Conservation (phyloP, 2,113 vertebrate species). For the Cichladusa arquata region DNA sequence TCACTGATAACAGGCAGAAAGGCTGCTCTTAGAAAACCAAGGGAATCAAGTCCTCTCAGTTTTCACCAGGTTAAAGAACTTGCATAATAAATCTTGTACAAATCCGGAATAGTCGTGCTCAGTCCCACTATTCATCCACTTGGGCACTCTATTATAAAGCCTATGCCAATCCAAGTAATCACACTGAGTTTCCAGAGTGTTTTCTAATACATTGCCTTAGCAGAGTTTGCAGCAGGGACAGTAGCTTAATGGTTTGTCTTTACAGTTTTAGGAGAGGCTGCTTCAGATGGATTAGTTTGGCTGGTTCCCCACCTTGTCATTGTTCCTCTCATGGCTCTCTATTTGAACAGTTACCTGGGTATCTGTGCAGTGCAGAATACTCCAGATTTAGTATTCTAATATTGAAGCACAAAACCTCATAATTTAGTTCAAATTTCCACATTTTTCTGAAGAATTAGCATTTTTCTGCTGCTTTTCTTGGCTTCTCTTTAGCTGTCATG, state of each 20-base stretch:
- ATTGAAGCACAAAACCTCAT: background rate
- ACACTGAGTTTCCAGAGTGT: background rate
- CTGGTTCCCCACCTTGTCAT: background rate
- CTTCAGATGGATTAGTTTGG: background rate
- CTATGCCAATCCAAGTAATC: background rate
- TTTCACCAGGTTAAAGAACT: background rate
- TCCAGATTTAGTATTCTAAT: background rate
- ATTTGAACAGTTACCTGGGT: background rate
- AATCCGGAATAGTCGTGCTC: background rate
- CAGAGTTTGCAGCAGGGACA: background rate
- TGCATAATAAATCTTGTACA: background rate
- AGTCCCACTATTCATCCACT: background rate
- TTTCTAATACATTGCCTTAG: background rate
- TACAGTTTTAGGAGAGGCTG: background rate
- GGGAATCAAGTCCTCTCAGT: background rate
- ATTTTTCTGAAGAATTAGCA: background rate
- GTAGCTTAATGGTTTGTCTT: background rate
- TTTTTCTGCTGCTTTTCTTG: background rate
- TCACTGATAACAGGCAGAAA: background rate
- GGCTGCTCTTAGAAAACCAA: background rate
- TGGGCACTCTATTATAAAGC: background rate
- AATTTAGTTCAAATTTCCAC: background rate
- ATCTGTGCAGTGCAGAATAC: background rate
- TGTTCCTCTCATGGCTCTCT: background rate
- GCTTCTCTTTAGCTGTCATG: background rate